Evolutionary conservation across 1,140 invertebrate species (phyloP), one percentile per base, ranked within the genome.

Genomic region (Papilio aristodemus): DNA sequence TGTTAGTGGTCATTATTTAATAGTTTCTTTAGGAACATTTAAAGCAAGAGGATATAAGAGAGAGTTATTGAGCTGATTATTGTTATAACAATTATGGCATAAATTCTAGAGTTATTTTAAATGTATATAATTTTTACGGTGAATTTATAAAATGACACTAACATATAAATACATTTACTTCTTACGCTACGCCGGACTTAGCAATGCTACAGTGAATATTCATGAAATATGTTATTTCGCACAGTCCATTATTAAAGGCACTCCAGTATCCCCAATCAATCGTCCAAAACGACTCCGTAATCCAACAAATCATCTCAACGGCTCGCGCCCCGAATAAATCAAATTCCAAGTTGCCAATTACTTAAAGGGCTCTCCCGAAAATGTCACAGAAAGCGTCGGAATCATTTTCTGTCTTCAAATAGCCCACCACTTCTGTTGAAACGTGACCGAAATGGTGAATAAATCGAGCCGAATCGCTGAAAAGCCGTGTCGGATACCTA

Each of bases 361-460:
- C 75, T 77, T 75, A 70, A 67, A 73, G 72, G 64, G 67, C 76
- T 77, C 73, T 73, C 74, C 76, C 75, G 69, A 74, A 80, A 85
- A 73, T 81, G 80, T 85, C 80, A 76, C 76, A 70, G 71, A 72
- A 71, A 73, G 71, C 74, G 70, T 71, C 67, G 69, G 73, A 84
- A 83, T 84, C 79, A 85, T 87, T 84, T 83, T 82, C 77, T 81
- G 79, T 76, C 71, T 77, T 77, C 81, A 78, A 83, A 82, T 79
- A 78, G 77, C 79, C 64, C 66, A 72, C 71, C 81, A 82, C 82
- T 86, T 79, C 75, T 78, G 71, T 72, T 32, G 75, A 70, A 75
- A 84, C 83, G 85, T 87, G 83, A 85, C 77, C 79, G 73, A 81
- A 86, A 84, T 86, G 70, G 79, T 76, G 75, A 80, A 87, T 85